phyloP scores from a whole-genome alignment of 2,797 vertebrate genomes.

The Neopelma chrysocephalum region DNA sequence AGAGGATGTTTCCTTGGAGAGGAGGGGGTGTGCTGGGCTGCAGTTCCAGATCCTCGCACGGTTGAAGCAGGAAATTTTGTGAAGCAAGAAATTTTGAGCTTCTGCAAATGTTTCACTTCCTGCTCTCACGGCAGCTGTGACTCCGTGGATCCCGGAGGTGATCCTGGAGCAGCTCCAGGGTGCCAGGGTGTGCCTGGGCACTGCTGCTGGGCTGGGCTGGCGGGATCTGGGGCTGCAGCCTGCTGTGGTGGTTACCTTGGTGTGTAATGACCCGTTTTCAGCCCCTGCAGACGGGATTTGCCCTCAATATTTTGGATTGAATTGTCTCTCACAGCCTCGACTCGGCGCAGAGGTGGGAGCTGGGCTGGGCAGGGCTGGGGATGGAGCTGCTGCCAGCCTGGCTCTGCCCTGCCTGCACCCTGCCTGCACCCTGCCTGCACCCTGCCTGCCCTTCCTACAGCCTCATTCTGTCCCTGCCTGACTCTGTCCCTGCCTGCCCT shows the following conservation, averaged over 20 bases:
- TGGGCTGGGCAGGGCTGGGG: neutral
- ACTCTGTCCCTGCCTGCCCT: neutral
- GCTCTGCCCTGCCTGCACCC: neutral
- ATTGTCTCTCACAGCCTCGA: neutral
- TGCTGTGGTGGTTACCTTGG: too few species aligned
- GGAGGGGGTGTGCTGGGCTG: neutral
- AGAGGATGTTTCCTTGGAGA: neutral
- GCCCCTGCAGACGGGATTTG: neutral
- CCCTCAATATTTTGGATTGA: neutral
- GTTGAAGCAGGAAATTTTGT: neutral
- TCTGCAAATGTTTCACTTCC: conserved; percentile 50
- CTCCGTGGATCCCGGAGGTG: neutral
- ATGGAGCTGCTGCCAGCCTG: neutral
- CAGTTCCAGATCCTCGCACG: neutral
- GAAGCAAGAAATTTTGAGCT: neutral
- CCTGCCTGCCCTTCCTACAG: neutral
- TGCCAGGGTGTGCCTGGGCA: neutral
- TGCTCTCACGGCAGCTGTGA: conserved; percentile 2
- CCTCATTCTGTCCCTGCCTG: neutral
- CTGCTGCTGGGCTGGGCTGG: neutral
- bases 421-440: too few species aligned
- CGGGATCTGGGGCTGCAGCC: neutral
- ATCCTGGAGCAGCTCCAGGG: neutral
- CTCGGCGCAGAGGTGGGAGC: neutral
- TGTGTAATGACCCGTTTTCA: neutral